These are phyloP conservation scores for Lycaon pictus DNA, from an alignment of 2,113 vertebrate genomes.

Conservation along the genomic window DNA sequence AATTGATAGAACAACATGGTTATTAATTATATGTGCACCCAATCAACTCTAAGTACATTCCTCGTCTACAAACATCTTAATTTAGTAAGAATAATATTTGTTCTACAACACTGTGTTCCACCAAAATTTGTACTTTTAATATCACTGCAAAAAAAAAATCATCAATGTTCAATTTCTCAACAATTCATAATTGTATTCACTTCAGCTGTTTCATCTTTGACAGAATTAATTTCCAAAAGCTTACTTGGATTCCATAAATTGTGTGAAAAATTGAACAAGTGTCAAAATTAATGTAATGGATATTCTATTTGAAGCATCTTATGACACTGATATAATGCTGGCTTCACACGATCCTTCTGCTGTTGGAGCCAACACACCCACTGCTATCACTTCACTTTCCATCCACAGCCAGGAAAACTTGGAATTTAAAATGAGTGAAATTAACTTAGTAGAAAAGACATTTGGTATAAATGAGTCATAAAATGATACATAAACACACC, in stretches of 20 bases:
- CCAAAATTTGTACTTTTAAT: conserved; percentile 53
- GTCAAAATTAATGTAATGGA: conserved; percentile 29
- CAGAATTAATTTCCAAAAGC: conserved; percentile 40
- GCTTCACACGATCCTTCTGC: neutral
- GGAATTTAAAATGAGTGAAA: conserved; percentile 43
- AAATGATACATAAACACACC: conserved; percentile 39
- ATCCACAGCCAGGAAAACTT: conserved; percentile 36
- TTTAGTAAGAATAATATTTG: conserved; percentile 65
- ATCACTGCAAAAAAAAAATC: neutral
- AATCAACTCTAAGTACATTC: conserved; percentile 67
- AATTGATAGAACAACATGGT: neutral
- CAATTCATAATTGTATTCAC: neutral
- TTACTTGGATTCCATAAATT: conserved; percentile 20
- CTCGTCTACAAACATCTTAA: conserved; percentile 59
- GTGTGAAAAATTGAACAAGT: conserved; percentile 12
- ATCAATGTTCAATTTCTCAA: conserved; percentile 49
- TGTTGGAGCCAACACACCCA: neutral
- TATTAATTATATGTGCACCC: conserved; percentile 56
- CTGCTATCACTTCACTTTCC: conserved; percentile 10
- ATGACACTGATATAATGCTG: neutral
- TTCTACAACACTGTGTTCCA: conserved; percentile 57
- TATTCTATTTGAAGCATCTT: conserved; percentile 13
- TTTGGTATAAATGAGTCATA: conserved; percentile 59
- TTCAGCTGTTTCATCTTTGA: conserved; percentile 7
- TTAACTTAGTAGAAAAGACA: conserved; percentile 52